phyloP scores from a whole-genome alignment of 2,113 vertebrate genomes.

The Tiliqua scincoides region DNA sequence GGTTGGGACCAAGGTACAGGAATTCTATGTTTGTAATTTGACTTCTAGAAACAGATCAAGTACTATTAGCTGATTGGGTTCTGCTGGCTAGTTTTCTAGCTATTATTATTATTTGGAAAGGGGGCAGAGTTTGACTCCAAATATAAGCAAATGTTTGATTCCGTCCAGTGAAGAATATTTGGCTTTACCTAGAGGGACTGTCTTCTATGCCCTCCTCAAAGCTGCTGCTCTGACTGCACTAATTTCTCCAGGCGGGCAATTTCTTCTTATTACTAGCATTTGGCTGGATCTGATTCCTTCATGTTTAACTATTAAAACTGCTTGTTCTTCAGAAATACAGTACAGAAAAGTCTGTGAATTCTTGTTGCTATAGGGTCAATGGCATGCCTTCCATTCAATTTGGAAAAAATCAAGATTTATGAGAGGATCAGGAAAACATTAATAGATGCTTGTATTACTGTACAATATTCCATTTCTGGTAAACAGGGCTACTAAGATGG shows the following conservation, averaged over 20 bases:
- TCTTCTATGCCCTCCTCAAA: neutral
- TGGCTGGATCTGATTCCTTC: neutral
- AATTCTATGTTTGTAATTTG: neutral
- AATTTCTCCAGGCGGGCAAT: neutral
- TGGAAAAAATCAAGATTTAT: neutral
- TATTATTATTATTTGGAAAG: neutral
- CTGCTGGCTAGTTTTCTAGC: neutral
- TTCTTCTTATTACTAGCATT: neutral
- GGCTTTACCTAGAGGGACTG: neutral
- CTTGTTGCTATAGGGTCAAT: neutral
- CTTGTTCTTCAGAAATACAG: neutral
- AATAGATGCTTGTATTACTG: neutral
- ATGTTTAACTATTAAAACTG: neutral
- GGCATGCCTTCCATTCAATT: neutral
- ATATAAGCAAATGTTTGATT: neutral
- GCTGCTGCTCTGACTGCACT: neutral
- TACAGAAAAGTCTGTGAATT: neutral
- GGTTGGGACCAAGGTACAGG: neutral
- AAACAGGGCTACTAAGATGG: neutral
- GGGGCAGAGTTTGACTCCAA: neutral
- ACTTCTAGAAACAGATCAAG: neutral
- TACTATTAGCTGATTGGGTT: neutral
- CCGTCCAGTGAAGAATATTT: neutral
- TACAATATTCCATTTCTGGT: neutral
- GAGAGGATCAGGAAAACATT: neutral